Conservation (phyloP, 1,140 invertebrate genomes). For the Aethina tumida region DNA sequence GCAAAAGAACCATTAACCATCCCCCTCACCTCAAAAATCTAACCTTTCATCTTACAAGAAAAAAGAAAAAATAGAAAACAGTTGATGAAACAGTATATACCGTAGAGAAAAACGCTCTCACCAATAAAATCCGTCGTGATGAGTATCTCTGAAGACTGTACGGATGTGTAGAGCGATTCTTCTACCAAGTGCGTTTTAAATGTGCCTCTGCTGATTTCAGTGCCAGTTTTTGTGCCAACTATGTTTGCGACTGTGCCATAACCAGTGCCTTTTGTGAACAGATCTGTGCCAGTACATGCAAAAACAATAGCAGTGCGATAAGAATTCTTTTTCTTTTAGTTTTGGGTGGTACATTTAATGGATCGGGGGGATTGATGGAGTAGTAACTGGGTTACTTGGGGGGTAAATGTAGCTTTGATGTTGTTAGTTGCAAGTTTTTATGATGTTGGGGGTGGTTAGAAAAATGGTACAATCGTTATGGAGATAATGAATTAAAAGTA, state of each 20-base stretch:
- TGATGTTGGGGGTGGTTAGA: too few relatives aligned
- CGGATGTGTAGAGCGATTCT: conserved; percentile 32
- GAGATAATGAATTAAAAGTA: too few relatives aligned
- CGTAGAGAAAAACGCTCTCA: conserved; percentile 28
- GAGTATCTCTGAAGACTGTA: conserved; percentile 33
- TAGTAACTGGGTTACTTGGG: too few relatives aligned
- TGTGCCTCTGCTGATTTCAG: conserved; percentile 24
- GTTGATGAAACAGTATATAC: conserved; percentile 8
- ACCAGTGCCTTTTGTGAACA: conserved; percentile 20
- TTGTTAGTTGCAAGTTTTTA: too few relatives aligned
- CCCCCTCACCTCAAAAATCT: too few relatives aligned
- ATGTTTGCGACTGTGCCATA: conserved; percentile 29
- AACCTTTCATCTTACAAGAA: background rate
- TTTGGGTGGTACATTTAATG: too few relatives aligned
- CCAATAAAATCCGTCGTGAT: conserved; percentile 26
- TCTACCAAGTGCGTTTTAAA: conserved; percentile 34
- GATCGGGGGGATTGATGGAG: too few relatives aligned
- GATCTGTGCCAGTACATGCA: conserved; percentile 30
- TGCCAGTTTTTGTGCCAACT: conserved; percentile 32
- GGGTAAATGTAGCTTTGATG: too few relatives aligned
- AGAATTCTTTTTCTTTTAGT: too few relatives aligned
- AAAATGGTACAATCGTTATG: too few relatives aligned
- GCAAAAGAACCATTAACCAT: too few relatives aligned
- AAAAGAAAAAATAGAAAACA: background rate
- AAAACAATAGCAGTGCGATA: too few relatives aligned